Evolutionary conservation across 2,797 vertebrate genomes (phyloP).

Genomic region (Rhadinocentrus ornatus): DNA sequence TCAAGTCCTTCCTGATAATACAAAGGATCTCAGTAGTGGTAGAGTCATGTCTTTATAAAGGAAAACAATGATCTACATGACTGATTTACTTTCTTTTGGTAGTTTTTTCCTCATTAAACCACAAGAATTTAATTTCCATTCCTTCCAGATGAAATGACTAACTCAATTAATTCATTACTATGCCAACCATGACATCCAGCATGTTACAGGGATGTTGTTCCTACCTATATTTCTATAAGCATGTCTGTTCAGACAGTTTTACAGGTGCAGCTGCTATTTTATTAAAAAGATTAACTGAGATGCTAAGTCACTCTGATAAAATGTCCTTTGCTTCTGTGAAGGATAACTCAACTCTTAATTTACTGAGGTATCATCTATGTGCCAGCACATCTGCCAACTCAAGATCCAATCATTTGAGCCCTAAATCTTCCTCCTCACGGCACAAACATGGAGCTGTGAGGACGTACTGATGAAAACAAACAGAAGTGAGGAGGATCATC

Average conservation of each 20-base stretch:
- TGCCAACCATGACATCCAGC: background rate
- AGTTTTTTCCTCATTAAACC: background rate
- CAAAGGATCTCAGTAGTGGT: no score
- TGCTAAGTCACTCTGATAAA: background rate
- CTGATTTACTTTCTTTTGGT: no score
- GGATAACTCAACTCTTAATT: conserved; percentile 1
- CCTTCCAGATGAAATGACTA: background rate
- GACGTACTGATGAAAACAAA: background rate
- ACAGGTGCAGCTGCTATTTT: background rate
- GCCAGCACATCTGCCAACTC: background rate
- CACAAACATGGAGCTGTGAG: background rate
- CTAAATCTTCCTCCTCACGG: background rate
- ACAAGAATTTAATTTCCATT: background rate
- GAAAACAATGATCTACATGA: background rate
- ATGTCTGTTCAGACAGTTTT: background rate
- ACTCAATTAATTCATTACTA: background rate
- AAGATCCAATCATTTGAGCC: background rate
- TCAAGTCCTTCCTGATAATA: no score
- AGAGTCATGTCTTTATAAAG: no score
- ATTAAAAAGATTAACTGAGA: conserved; percentile 12
- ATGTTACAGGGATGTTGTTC: background rate
- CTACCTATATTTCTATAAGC: background rate
- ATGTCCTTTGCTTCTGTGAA: background rate
- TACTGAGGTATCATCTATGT: background rate
- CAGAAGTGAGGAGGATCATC: conserved; percentile 14